phyloP scores from a whole-genome alignment of 2,797 vertebrate genomes.

The Sparus aurata region DNA sequence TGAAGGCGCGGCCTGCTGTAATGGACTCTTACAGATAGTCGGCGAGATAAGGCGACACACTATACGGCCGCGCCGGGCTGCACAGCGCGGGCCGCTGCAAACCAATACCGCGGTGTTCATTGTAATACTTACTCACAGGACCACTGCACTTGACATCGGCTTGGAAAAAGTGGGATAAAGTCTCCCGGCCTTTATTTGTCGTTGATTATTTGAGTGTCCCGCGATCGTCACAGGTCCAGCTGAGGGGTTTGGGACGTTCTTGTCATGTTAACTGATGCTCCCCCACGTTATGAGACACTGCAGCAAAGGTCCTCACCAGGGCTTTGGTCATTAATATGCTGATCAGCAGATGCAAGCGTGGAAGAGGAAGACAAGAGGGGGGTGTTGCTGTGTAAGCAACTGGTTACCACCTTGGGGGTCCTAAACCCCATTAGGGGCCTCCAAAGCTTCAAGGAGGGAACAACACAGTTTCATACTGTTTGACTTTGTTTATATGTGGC shows the following conservation, averaged over 20 bases:
- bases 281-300: constrained; percentile 29
- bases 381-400: neutral
- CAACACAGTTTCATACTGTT: too few species aligned
- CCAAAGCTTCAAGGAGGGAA: too few species aligned
- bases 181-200: constrained; percentile 32
- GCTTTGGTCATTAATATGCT: constrained; percentile 57
- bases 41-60: constrained; percentile 79
- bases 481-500: too few species aligned
- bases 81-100: constrained; percentile 69
- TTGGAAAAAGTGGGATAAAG: constrained; percentile 32
- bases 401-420: too few species aligned
- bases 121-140: constrained; percentile 74
- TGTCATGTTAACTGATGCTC: constrained; percentile 22
- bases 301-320: constrained; percentile 31
- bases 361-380: neutral
- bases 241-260: constrained; percentile 1
- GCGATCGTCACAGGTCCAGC: constrained; percentile 1
- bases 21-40: constrained; percentile 81
- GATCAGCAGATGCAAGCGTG: constrained; percentile 62
- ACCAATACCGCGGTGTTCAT: constrained; percentile 71
- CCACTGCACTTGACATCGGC: constrained; percentile 59
- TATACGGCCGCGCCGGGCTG: constrained; percentile 66
- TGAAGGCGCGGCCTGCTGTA: constrained; percentile 79
- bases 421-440: too few species aligned
- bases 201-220: constrained; percentile 17